These are phyloP conservation scores for Cylindroiulus punctatus DNA, from an alignment of 2,888 invertebrate species.

Conservation along the genomic window DNA sequence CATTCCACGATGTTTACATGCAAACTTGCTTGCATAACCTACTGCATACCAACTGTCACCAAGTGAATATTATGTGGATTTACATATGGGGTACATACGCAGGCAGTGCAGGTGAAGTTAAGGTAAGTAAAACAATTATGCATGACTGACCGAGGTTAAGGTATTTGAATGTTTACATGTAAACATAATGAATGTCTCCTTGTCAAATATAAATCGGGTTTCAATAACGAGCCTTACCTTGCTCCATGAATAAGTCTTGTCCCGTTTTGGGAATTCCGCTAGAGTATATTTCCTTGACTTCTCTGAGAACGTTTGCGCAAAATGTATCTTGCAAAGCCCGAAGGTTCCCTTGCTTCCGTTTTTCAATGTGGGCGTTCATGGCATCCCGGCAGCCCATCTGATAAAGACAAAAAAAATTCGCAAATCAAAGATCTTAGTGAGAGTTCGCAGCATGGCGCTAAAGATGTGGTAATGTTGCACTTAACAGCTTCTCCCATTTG, in stretches of 20 bases:
- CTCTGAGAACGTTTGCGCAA: slow-evolving; percentile 54
- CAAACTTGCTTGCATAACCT: no score
- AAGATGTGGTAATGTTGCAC: no score
- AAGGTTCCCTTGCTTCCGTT: not conserved
- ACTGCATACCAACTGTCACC: no score
- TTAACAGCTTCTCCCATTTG: slow-evolving; percentile 52
- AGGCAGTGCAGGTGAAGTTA: not conserved
- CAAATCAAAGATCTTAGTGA: no score
- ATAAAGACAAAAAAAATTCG: not conserved
- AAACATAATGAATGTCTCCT: no score
- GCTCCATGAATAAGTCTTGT: slow-evolving; percentile 56
- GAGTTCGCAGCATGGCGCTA: no score
- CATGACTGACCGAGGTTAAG: no score
- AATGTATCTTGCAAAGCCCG: not conserved
- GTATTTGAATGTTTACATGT: no score
- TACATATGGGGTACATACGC: no score
- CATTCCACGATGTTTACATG: no score
- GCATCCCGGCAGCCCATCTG: slow-evolving; percentile 43
- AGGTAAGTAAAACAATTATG: no score
- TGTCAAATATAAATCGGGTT: not conserved
- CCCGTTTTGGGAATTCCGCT: not conserved
- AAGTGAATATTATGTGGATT: no score
- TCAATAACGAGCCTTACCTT: slow-evolving; percentile 49
- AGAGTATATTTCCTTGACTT: slow-evolving; percentile 40
- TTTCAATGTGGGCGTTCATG: not conserved